phyloP scores from a whole-genome alignment of 2,888 invertebrate species.

The Epirrhoe alternata region DNA sequence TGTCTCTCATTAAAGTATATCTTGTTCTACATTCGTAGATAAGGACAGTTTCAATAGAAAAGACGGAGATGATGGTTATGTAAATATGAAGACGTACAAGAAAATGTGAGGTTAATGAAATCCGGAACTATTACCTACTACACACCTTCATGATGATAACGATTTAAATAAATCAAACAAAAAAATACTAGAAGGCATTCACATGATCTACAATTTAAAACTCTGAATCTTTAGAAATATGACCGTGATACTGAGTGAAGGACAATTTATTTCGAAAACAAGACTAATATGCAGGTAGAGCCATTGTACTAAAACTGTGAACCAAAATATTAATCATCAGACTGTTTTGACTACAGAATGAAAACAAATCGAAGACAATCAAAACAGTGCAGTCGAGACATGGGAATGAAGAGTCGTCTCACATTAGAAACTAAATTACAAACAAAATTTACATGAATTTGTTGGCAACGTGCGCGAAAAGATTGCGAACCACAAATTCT shows the following conservation, averaged over 20 bases:
- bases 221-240: background rate
- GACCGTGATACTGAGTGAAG: slow-evolving; percentile 4
- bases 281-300: slow-evolving; percentile 7
- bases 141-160: slow-evolving; percentile 12
- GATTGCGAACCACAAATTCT: slow-evolving; percentile 23
- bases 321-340: slow-evolving; percentile 17
- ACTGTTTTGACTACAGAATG: slow-evolving; percentile 39
- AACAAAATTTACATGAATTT: slow-evolving; percentile 26
- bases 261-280: slow-evolving; percentile 19
- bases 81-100: slow-evolving; percentile 7
- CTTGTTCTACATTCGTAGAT: slow-evolving; percentile 2
- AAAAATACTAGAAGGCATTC: background rate
- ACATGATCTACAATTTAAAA: background rate
- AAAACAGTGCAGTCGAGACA: slow-evolving; percentile 36
- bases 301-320: slow-evolving; percentile 5
- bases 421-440: slow-evolving; percentile 26
- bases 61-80: background rate
- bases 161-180: slow-evolving; percentile 10
- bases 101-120: background rate
- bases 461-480: slow-evolving; percentile 39
- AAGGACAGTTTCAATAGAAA: background rate
- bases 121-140: slow-evolving; percentile 9
- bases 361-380: slow-evolving; percentile 37
- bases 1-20: background rate
- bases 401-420: slow-evolving; percentile 28